Percentiles rank a stretch among this genome's conserved stretches.
These are phyloP conservation scores for Anguilla japonica DNA, from an alignment of 2,113 vertebrate species.

Conservation along the genomic window DNA sequence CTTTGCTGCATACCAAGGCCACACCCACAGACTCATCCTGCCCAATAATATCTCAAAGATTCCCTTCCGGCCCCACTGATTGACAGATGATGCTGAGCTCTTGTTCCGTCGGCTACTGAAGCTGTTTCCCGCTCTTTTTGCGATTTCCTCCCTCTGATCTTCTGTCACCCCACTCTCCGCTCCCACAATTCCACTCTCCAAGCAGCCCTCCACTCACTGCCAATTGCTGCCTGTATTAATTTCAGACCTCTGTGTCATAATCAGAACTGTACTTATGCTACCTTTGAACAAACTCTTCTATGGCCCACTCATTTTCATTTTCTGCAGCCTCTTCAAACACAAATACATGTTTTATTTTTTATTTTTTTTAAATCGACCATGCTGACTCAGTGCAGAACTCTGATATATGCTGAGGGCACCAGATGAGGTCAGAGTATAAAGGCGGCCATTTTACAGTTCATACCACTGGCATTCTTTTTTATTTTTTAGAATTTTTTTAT, in stretches of 20 bases:
- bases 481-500: no score
- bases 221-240: not conserved
- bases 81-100: no score
- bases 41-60: no score
- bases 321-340: not conserved
- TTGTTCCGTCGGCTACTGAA: no score
- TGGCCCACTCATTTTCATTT: not conserved
- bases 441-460: not conserved
- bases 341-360: not conserved
- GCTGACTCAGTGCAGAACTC: not conserved
- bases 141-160: not conserved
- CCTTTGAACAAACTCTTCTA: not conserved
- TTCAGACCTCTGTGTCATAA: not conserved
- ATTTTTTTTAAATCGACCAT: not conserved
- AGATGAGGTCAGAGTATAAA: not conserved
- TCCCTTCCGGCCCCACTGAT: no score
- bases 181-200: not conserved
- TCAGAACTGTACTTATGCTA: not conserved
- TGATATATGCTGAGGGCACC: not conserved
- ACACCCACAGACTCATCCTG: no score
- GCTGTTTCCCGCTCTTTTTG: no score
- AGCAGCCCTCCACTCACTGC: no score
- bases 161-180: not conserved
- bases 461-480: not conserved
- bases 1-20: no score